phyloP scores from a whole-genome alignment of 2,797 vertebrate species.

The Microctenopoma lineatum region DNA sequence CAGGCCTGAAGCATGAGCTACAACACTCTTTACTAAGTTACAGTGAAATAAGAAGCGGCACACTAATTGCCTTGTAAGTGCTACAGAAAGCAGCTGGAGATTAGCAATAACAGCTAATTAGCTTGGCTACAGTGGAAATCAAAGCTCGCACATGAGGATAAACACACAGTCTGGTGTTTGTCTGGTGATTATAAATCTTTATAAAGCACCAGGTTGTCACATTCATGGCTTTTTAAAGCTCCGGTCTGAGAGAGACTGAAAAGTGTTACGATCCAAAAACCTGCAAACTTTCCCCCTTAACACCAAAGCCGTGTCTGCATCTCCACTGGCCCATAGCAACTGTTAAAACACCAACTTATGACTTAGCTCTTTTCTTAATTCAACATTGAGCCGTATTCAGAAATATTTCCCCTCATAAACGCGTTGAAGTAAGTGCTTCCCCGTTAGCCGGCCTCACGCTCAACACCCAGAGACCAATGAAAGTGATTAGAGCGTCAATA shows the following conservation, averaged over 20 bases:
- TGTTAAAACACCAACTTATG: conserved; percentile 35
- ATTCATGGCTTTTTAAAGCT: conserved; percentile 44
- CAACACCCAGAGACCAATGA: conserved; percentile 8
- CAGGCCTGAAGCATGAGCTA: conserved; percentile 13
- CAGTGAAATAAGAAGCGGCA: conserved; percentile 51
- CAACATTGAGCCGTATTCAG: conserved; percentile 19
- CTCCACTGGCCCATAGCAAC: conserved; percentile 14
- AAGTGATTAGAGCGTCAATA: conserved; percentile 32
- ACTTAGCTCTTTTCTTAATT: conserved; percentile 3
- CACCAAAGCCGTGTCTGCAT: conserved; percentile 3
- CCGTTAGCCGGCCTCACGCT: conserved; percentile 31
- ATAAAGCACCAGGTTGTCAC: conserved; percentile 47
- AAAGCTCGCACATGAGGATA: conserved; percentile 53
- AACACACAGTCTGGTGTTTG: conserved; percentile 52
- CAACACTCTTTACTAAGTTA: conserved; percentile 17
- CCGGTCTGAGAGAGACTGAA: conserved; percentile 19
- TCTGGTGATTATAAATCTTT: conserved; percentile 50
- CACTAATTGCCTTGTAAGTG: conserved; percentile 70
- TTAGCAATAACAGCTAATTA: conserved; percentile 77
- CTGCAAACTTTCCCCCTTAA: conserved; percentile 23
- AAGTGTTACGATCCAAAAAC: conserved; percentile 21
- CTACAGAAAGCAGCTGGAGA: conserved; percentile 73
- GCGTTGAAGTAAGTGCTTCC: conserved; percentile 33
- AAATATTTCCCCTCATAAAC: conserved; percentile 67
- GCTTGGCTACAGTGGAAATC: conserved; percentile 45